phyloP scores from a whole-genome alignment of 2,888 invertebrate genomes.

The Nomada ruficornis region DNA sequence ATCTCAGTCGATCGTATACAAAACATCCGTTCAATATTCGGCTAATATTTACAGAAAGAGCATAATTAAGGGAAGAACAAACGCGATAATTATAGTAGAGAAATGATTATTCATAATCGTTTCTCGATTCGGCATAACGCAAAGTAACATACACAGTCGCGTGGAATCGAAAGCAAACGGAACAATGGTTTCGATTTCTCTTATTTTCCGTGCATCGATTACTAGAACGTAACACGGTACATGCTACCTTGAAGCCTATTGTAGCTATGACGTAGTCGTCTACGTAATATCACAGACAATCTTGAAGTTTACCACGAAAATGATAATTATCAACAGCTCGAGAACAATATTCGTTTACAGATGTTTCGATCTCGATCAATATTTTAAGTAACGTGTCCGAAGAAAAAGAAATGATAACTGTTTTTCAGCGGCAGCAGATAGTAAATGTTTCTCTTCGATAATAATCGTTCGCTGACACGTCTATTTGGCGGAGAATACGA shows the following conservation, averaged over 20 bases:
- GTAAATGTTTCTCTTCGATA: background rate
- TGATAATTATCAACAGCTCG: slow-evolving; percentile 46
- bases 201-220: slow-evolving; percentile 5
- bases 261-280: slow-evolving; percentile 52
- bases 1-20: slow-evolving; percentile 14
- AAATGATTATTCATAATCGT: background rate
- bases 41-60: slow-evolving; percentile 58
- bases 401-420: slow-evolving; percentile 1
- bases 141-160: background rate
- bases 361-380: slow-evolving; percentile 12
- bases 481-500: background rate
- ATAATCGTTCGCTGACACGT: background rate
- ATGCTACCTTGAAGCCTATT: slow-evolving; percentile 52
- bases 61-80: background rate
- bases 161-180: slow-evolving; percentile 17
- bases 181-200: slow-evolving; percentile 17
- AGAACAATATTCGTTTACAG: slow-evolving; percentile 29
- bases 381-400: slow-evolving; percentile 9
- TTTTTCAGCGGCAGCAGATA: background rate
- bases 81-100: background rate
- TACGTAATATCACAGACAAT: slow-evolving; percentile 77
- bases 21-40: slow-evolving; percentile 27
- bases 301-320: slow-evolving; percentile 62
- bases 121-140: background rate
- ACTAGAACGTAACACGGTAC: background rate